These are phyloP conservation scores for Spizella passerina DNA, from an alignment of 2,797 vertebrate genomes.

Conservation along the genomic window DNA sequence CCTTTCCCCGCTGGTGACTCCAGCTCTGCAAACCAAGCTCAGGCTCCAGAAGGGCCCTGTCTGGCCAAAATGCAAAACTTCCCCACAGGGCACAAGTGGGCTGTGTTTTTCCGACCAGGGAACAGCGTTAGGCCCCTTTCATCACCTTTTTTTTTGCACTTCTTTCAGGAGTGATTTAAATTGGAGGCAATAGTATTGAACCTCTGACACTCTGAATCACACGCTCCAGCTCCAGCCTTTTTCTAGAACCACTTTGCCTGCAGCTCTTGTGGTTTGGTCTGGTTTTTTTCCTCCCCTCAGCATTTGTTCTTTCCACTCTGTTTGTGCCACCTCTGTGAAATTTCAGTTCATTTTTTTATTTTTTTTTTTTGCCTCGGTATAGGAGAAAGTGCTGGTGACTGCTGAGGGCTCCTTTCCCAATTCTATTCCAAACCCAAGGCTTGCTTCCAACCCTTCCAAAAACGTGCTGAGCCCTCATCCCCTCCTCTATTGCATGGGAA, in stretches of 20 bases:
- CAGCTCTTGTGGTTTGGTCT: neutral
- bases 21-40: neutral
- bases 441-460: neutral
- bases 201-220: conserved; percentile 69
- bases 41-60: conserved; percentile 63
- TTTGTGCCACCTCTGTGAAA: conserved; percentile 2
- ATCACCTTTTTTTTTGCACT: conserved; percentile 73
- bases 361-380: neutral
- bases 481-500: rapidly evolving
- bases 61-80: conserved; percentile 85
- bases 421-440: neutral
- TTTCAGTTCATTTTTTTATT: neutral
- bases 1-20: conserved; percentile 14
- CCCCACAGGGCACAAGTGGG: conserved; percentile 72
- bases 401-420: neutral
- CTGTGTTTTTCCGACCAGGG: conserved; percentile 72
- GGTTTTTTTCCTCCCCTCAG: neutral
- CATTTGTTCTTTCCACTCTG: conserved; percentile 50
- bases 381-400: neutral
- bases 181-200: conserved; percentile 78
- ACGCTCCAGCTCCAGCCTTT: neutral
- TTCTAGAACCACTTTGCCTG: conserved; percentile 23
- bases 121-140: conserved; percentile 71
- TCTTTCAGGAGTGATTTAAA: conserved; percentile 80
- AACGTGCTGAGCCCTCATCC: neutral